Evolutionary conservation across 1,140 invertebrate species (phyloP), one percentile per base, ranked within the genome.

Genomic region (Calephelis nemesis): DNA sequence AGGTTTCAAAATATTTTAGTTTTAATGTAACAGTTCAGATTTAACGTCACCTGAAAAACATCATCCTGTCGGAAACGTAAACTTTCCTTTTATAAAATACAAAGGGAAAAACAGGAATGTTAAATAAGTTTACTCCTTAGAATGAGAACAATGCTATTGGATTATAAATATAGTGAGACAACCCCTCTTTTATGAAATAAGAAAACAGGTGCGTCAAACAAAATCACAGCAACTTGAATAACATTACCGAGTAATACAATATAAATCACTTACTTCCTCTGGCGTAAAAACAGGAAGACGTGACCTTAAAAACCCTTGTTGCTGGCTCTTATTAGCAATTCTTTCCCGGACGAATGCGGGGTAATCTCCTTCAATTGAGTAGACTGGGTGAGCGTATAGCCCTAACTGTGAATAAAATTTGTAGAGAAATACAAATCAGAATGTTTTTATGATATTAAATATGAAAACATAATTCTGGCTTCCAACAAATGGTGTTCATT

Each of bases 311-410:
- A 89, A 93, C 12, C 93, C 93, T 91, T 96, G 94, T 54, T 87
- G 72, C 50, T 83, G 77, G 77, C 95, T 95, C 15, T 93, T 89
- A 42, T 90, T 87, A 48, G 90, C 87, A 7, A 96, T 90, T 58
- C 91, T 83, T 73, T 94, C 85, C 62, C 93, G 93, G 89, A 96
- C 94, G 4, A 94, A 74, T 68, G 84, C 77, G 10, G 95, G 95
- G 77, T 96, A 96, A 75, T 95, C 93, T 30, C 95, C 95, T 52
- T 88, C 79, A 63, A 84, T 82, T 5, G 93, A 93, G 78, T 93
- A 95, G 64, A 96, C 94, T 5, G 95, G 95, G 86, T 95, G 92
- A 4, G 92, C 94, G 68, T 93, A 95, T 88, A 94, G 93, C n/a
- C 93, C 94, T 15, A 94, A 82, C 93, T 94, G 78, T 54, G 83